These are phyloP conservation scores for Tauraco erythrolophus DNA, from an alignment of 2,113 vertebrate species.

Conservation along the genomic window DNA sequence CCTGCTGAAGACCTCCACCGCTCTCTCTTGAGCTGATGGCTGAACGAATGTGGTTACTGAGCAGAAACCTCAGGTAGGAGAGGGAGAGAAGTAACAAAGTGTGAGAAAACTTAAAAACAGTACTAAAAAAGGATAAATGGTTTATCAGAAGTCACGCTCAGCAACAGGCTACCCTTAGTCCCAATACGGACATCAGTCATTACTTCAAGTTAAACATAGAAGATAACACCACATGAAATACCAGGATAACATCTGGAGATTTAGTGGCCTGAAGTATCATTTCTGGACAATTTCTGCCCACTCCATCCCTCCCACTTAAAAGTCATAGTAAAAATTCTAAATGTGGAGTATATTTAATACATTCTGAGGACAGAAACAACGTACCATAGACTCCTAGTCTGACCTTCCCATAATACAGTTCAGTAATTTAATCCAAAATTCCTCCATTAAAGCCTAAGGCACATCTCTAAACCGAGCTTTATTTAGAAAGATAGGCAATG, in stretches of 20 bases:
- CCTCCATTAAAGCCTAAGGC: not conserved
- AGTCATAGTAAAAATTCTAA: not conserved
- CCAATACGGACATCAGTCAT: not conserved
- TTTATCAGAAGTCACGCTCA: not conserved
- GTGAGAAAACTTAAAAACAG: not conserved
- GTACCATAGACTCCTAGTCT: not conserved
- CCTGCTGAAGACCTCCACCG: not conserved
- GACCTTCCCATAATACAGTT: not conserved
- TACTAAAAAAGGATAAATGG: not conserved
- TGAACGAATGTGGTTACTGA: not conserved
- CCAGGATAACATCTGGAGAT: not conserved
- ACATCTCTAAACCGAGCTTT: not conserved
- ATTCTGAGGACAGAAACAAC: not conserved
- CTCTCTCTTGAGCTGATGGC: not conserved
- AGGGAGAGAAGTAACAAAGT: not conserved
- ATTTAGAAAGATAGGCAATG: not conserved
- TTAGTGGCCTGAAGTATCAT: not conserved
- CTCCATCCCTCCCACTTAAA: not conserved
- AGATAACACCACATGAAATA: not conserved
- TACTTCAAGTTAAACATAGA: not conserved
- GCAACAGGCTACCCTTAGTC: not conserved
- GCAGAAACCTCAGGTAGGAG: not conserved
- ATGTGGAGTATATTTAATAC: not conserved
- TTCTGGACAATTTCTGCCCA: not conserved
- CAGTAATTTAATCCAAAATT: slow-evolving; percentile 24